Conservation (phyloP, 2,888 invertebrate species). For the Ormyrus labotus region DNA sequence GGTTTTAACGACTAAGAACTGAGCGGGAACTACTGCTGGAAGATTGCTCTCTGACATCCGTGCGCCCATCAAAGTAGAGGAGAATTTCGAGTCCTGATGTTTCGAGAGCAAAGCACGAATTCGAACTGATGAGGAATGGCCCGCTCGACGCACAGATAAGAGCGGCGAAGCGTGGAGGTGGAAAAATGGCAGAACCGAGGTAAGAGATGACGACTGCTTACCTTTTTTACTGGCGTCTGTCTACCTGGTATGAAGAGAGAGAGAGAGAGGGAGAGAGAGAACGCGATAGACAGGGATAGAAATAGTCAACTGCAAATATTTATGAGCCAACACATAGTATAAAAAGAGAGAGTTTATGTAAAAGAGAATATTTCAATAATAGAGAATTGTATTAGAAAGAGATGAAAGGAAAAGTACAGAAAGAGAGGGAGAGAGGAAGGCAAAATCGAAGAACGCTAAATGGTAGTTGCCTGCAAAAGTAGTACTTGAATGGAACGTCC, state of each 20-base stretch:
- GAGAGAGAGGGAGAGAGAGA: constrained; percentile 5
- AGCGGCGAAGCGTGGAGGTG: constrained; percentile 56
- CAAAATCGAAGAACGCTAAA: constrained; percentile 20
- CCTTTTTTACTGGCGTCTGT: not conserved
- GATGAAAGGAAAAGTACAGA: constrained; percentile 5
- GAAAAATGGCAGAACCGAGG: constrained; percentile 51
- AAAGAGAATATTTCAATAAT: not conserved
- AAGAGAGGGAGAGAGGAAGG: constrained; percentile 32
- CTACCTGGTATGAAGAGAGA: constrained; percentile 9
- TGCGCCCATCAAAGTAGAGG: constrained; percentile 23
- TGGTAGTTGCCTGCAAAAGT: not conserved
- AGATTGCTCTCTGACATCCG: not conserved
- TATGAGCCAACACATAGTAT: not conserved
- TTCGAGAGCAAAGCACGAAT: constrained; percentile 56
- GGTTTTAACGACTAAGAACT: no score
- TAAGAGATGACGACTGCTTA: constrained; percentile 26
- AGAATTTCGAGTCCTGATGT: constrained; percentile 38
- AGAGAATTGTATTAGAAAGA: not conserved
- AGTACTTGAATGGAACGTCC: constrained; percentile 60
- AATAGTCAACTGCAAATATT: not conserved
- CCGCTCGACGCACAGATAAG: constrained; percentile 48
- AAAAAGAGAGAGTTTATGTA: not conserved
- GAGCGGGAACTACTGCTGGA: not conserved
- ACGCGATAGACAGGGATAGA: not conserved
- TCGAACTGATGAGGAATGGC: constrained; percentile 59